Evolutionary conservation across 1,140 invertebrate species (phyloP).

Genomic region (Penaeus japonicus): DNA sequence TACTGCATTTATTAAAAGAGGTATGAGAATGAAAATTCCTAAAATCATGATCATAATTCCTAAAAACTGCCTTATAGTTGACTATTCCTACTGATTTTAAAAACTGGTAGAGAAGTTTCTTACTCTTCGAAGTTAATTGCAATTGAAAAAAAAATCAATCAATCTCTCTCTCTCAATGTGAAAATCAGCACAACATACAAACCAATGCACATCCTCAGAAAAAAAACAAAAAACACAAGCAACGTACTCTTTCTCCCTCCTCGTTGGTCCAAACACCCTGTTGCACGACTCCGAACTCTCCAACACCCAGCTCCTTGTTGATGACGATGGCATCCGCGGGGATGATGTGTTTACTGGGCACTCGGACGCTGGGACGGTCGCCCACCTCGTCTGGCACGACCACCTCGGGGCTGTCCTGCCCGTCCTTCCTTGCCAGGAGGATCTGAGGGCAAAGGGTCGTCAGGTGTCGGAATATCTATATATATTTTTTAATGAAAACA

Average conservation of each 20-base stretch:
- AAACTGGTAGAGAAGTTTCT: too few species aligned
- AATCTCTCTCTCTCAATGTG: not conserved
- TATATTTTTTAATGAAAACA: too few species aligned
- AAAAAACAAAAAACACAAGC: not conserved
- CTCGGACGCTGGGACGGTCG: slow-evolving; percentile 64
- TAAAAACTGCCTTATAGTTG: too few species aligned
- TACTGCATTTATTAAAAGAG: too few species aligned
- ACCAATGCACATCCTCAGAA: not conserved
- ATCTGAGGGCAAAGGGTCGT: slow-evolving; percentile 59
- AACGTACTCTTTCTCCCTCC: slow-evolving; percentile 83
- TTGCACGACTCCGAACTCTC: slow-evolving; percentile 97
- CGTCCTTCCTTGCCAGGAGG: slow-evolving; percentile 64
- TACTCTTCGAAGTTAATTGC: too few species aligned
- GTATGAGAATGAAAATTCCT: too few species aligned
- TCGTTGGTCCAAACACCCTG: slow-evolving; percentile 97
- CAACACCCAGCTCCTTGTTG: slow-evolving; percentile 92
- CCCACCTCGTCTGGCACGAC: slow-evolving; percentile 63
- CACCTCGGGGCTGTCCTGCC: slow-evolving; percentile 62
- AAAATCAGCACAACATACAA: not conserved
- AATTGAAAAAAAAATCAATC: not conserved
- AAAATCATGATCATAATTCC: too few species aligned
- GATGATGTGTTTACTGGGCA: slow-evolving; percentile 94
- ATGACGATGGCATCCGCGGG: slow-evolving; percentile 91
- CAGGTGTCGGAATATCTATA: too few species aligned
- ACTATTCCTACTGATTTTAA: too few species aligned